Percentiles rank a stretch among this genome's conserved stretches.
Evolutionary conservation across 2,888 invertebrate genomes (phyloP).

Genomic region (Trissolcus brochymenae): DNA sequence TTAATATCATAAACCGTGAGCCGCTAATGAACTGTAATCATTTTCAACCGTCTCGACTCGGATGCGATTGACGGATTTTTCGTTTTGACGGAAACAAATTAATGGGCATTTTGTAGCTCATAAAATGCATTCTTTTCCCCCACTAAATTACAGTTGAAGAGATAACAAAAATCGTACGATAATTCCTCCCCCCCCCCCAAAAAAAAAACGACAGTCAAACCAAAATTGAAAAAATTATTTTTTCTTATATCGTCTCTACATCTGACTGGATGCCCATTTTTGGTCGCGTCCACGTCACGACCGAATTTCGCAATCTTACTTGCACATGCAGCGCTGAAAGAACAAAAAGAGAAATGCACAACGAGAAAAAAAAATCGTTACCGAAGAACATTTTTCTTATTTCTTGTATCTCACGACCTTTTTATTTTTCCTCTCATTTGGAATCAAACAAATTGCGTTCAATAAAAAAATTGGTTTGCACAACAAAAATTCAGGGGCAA

Average conservation of each 20-base stretch:
- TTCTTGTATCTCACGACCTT: no score
- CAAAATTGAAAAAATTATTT: neutral
- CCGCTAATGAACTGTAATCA: constrained; percentile 3
- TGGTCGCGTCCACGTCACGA: constrained; percentile 38
- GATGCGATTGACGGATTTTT: constrained; percentile 25
- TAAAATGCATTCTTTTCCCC: no score
- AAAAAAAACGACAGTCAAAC: neutral
- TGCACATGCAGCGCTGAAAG: constrained; percentile 15
- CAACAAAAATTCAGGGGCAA: neutral
- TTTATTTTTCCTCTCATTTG: neutral
- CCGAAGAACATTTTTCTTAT: neutral
- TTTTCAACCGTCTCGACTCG: constrained; percentile 10
- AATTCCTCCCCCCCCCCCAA: no score
- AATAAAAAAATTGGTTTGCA: neutral
- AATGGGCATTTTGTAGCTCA: no score
- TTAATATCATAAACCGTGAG: no score
- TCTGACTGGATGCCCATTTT: constrained; percentile 48
- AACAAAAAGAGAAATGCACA: constrained; percentile 9
- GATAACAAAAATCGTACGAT: no score
- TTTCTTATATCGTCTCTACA: constrained; percentile 16
- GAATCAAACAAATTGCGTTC: neutral
- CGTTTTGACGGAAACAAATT: no score
- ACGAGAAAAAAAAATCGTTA: neutral
- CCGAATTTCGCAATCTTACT: constrained; percentile 45
- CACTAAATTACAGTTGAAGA: no score